These are phyloP conservation scores for Colostygia pectinataria DNA, from an alignment of 2,888 invertebrate species.

Conservation along the genomic window DNA sequence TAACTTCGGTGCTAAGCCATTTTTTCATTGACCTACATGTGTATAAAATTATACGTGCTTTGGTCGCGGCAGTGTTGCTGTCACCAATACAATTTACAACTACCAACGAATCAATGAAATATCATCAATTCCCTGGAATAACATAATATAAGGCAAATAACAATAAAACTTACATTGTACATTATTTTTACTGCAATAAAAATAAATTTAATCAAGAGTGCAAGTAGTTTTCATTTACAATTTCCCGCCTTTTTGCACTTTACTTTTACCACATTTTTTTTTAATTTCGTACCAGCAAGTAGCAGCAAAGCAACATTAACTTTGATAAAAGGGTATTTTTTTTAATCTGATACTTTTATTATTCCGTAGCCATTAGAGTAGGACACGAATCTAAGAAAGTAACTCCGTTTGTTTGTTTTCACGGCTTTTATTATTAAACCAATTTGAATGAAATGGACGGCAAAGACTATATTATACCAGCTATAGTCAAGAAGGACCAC, in stretches of 20 bases:
- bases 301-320: too few species aligned
- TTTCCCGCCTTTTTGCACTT: conserved; percentile 31
- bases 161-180: conserved; percentile 42
- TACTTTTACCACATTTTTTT: conserved; percentile 15
- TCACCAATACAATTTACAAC: conserved; percentile 30
- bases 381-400: too few species aligned
- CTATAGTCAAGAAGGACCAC: too few species aligned
- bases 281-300: conserved; percentile 19
- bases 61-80: conserved; percentile 75
- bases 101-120: conserved; percentile 8
- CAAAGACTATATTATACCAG: too few species aligned
- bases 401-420: too few species aligned
- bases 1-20: conserved; percentile 78
- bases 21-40: conserved; percentile 83
- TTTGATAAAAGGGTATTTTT: too few species aligned
- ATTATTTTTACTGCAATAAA: conserved; percentile 12
- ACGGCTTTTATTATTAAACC: too few species aligned
- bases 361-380: too few species aligned
- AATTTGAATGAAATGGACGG: too few species aligned
- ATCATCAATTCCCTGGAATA: not conserved
- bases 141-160: not conserved
- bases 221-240: conserved; percentile 28
- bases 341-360: too few species aligned
- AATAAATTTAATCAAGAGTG: not conserved
- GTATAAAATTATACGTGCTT: conserved; percentile 74